Evolutionary conservation across 30 jellyfish, hydroid and myxozoan genomes (phyloP).

Genomic region (Cassiopea xamachana): DNA sequence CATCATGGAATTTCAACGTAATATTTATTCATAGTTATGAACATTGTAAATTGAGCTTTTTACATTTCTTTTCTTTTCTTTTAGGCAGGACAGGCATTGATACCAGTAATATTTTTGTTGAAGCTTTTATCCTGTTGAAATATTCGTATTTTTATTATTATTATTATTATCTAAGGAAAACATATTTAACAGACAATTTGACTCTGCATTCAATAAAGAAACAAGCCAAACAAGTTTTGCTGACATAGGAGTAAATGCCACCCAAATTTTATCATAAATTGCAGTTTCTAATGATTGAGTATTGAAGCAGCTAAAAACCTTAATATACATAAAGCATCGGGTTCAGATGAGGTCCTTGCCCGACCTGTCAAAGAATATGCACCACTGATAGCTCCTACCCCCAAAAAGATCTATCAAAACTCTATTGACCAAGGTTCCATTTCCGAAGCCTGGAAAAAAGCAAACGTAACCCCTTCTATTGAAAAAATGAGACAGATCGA

Average conservation of each 20-base stretch:
- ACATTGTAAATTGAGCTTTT: not conserved
- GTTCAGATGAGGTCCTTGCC: constrained; percentile 26
- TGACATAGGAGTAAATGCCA: constrained; percentile 7
- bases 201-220: constrained; percentile 21
- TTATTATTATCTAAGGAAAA: constrained; percentile 36
- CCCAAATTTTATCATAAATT: not conserved
- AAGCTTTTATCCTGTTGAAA: constrained; percentile 51
- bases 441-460: constrained; percentile 30
- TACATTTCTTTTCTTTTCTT: constrained; percentile 31
- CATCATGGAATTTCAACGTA: constrained; percentile 24
- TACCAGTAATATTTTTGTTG: constrained; percentile 21
- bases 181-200: constrained; percentile 6
- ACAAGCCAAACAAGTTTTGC: constrained; percentile 12
- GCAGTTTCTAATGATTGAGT: constrained; percentile 17
- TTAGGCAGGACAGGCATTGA: constrained; percentile 40
- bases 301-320: constrained; percentile 6
- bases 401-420: constrained; percentile 1
- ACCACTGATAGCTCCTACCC: constrained; percentile 32
- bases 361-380: constrained; percentile 11
- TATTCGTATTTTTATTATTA: constrained; percentile 13
- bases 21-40: constrained; percentile 6
- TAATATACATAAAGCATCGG: constrained; percentile 14
- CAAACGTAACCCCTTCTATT: constrained; percentile 24
- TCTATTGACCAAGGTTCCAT: constrained; percentile 2
- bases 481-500: constrained; percentile 18